Evolutionary conservation across 2,113 vertebrate genomes (phyloP), one percentile per base, ranked within the genome.

Genomic region (Rhynchopsitta pachyrhyncha): DNA sequence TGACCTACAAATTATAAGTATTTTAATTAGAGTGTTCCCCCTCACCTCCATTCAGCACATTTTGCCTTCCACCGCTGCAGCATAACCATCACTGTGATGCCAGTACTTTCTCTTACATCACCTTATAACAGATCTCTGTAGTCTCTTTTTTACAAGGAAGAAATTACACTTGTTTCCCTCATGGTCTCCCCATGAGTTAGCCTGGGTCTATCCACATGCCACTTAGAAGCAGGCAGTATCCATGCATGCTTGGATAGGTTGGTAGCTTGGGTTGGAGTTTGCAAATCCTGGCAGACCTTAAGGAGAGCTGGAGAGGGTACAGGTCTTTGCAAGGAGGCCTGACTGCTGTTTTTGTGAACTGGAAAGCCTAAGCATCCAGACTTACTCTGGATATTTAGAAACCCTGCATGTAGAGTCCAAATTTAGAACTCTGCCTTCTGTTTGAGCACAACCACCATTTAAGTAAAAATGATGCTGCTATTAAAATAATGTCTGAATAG

Each of bases 181-280:
- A 0, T 10, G 13, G 13, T 71, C 6, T 44, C 28, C 27, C 24
- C 1, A 0, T 1, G 1, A 39, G 24, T 13, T 16, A 52, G 39
- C n/a, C 29, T 57, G 71, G 24, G 29, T 71, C 35, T 7, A 3
- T 46, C 31, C 67, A 68, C 35, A 25, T 0, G 2, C 5, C 6
- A 1, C 50, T 73, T n/a, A 35, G 37, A 77, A 49, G 7, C 15
- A 27, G 41, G 66, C 42, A 42, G 35, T 4, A 68, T 13, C 19
- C 2, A 1, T 42, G 44, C 10, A 41, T 76, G 23, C 24, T 71
- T 35, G 37, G n/a, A 59, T 35, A 59, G 57, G 33, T 35, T 59
- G 11, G 18, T 14, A 52, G 23, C 49, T 86, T 62, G 67, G 16
- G 5, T 29, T 80, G 67, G 29, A 80, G 27, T 6, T 64, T 39